phyloP scores from a whole-genome alignment of 2,888 invertebrate species.

The Drosophila nigricruria region DNA sequence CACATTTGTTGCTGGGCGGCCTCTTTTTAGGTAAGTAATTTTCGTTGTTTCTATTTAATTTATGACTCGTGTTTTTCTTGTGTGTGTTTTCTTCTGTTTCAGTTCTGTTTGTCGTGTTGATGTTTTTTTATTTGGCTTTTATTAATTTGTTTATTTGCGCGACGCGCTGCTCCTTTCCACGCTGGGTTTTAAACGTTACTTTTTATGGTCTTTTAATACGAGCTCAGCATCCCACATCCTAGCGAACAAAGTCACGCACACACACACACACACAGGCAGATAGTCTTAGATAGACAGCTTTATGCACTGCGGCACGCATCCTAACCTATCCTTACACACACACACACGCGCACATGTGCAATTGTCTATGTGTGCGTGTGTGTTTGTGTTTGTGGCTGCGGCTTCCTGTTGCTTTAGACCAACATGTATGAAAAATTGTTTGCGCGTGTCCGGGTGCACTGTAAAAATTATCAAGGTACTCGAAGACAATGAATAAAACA shows the following conservation, averaged over 20 bases:
- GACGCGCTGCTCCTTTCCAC: slow-evolving; percentile 51
- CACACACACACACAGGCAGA: neutral
- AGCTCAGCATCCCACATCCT: slow-evolving; percentile 32
- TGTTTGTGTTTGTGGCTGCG: slow-evolving; percentile 17
- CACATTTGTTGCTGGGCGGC: slow-evolving; percentile 57
- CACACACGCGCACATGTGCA: slow-evolving; percentile 1
- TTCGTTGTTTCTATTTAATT: slow-evolving; percentile 80
- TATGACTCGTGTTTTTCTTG: slow-evolving; percentile 74
- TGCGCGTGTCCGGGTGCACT: slow-evolving; percentile 49
- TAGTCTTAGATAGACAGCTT: slow-evolving; percentile 44
- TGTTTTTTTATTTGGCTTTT: slow-evolving; percentile 64
- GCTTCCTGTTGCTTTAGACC: slow-evolving; percentile 61
- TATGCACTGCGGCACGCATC: slow-evolving; percentile 43
- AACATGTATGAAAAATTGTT: slow-evolving; percentile 34
- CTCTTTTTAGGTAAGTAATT: slow-evolving; percentile 71
- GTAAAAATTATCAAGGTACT: neutral
- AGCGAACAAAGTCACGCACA: slow-evolving; percentile 12
- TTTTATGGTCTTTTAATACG: slow-evolving; percentile 69
- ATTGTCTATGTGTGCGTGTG: neutral
- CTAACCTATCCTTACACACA: slow-evolving; percentile 22
- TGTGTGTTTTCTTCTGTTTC: slow-evolving; percentile 44
- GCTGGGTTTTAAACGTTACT: slow-evolving; percentile 43
- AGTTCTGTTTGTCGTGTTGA: slow-evolving; percentile 25
- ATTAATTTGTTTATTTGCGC: slow-evolving; percentile 79
- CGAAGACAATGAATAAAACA: too few relatives aligned